Evolutionary conservation across 2,113 vertebrate genomes (phyloP), one percentile per base, ranked within the genome.

Genomic region (Onychostruthus taczanowskii): DNA sequence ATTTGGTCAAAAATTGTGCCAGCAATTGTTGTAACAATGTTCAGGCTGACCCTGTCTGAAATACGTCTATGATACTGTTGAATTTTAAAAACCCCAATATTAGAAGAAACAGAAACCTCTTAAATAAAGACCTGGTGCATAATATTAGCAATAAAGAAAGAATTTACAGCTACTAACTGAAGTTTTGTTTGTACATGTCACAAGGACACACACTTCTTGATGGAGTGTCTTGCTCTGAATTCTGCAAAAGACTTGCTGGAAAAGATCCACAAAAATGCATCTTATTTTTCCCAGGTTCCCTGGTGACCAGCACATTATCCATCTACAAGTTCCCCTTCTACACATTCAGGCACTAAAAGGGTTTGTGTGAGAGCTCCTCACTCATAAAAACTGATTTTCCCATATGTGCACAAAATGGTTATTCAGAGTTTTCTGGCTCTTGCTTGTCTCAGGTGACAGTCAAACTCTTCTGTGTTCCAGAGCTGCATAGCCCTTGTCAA

Each of bases 1-100:
- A 43, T 75, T 94, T 64, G 52, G 61, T 94, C 81, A 81, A 85
- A 75, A 92, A 55, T 22, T 43, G 39, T 79, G 80, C 52, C 93
- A 84, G 37, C 70, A 76, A 63, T 63, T 86, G 39, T 79, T 87
- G 41, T 84, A 74, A 52, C 31, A 24, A 31, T 81, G 47, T 92
- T 92, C 72, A 69, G 64, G 8, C 47, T 84, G 72, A 86, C 44
- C 41, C 28, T 35, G 67, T 1, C 35, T 88, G 31, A 90, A 90
- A 41, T 61, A 56, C 31, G 76, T 49, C 49, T 90, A 24, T 88
- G 74, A 62, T 21, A 8, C 24, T 62, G 27, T 49, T 44, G 24
- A 64, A 83, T 69, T 90, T 4, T 30, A 55, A 87, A 30, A 46
- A 55, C 39, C 39, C 11, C 4, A 13, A 16, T 44, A 59, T 6